These are phyloP conservation scores for Acestrorhynchus altus DNA, from an alignment of 2,797 vertebrate genomes.

Conservation along the genomic window DNA sequence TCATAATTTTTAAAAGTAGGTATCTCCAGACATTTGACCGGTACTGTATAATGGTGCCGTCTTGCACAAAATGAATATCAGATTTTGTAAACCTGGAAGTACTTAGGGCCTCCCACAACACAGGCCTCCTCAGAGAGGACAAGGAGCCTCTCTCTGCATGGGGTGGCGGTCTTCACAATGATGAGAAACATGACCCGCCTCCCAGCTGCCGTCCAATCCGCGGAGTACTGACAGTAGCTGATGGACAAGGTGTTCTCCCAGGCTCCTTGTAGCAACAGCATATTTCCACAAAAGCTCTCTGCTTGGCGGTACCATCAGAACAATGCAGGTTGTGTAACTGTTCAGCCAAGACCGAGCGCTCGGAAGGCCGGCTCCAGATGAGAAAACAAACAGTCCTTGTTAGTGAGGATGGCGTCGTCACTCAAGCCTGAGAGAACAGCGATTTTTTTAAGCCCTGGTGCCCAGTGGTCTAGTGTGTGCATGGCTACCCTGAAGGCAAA, in stretches of 20 bases:
- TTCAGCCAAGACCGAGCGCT: conserved; percentile 14
- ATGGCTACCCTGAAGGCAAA: conserved; percentile 1
- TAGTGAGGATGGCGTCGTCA: conserved; percentile 31
- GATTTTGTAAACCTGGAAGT: neutral
- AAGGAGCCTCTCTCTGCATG: conserved; percentile 14
- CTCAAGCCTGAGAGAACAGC: conserved; percentile 21
- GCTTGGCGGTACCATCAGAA: conserved; percentile 10
- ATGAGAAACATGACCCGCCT: neutral
- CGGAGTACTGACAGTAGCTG: conserved; percentile 8
- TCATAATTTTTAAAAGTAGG: too few relatives aligned
- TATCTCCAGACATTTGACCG: too few relatives aligned
- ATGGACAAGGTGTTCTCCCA: neutral
- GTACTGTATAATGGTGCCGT: too few relatives aligned
- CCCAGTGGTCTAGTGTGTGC: neutral
- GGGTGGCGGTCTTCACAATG: conserved; percentile 10
- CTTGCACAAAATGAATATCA: neutral
- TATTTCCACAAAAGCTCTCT: conserved; percentile 16
- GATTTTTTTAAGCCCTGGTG: neutral
- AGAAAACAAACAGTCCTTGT: conserved; percentile 54
- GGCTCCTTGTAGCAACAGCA: neutral
- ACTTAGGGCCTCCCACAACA: neutral
- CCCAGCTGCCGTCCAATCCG: neutral
- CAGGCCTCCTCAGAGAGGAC: neutral
- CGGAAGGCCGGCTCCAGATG: conserved; percentile 39
- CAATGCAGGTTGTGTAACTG: conserved; percentile 50